These are phyloP conservation scores for Takifugu bimaculatus DNA, from an alignment of 2,113 vertebrate genomes.

Conservation along the genomic window DNA sequence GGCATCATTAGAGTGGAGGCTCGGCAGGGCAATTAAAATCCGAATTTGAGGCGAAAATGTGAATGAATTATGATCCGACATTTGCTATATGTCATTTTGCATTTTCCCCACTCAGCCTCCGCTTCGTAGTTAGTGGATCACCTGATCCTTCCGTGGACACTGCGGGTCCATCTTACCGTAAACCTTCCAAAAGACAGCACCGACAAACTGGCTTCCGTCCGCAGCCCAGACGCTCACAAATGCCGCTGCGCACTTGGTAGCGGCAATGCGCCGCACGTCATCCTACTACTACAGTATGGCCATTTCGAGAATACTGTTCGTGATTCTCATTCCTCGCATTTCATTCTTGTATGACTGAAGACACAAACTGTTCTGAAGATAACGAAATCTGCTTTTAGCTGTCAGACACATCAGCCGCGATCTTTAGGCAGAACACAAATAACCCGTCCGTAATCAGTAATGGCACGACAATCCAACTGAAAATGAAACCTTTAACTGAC, in stretches of 20 bases:
- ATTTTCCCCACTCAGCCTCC: slow-evolving; percentile 71
- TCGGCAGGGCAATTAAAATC: slow-evolving; percentile 56
- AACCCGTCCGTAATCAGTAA: too few species aligned
- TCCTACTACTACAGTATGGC: slow-evolving; percentile 59
- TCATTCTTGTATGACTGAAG: slow-evolving; percentile 42
- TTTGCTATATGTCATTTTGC: slow-evolving; percentile 84
- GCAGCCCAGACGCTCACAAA: slow-evolving; percentile 34
- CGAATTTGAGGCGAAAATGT: slow-evolving; percentile 59
- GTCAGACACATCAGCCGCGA: background rate
- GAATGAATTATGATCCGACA: slow-evolving; percentile 76
- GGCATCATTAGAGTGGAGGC: slow-evolving; percentile 63
- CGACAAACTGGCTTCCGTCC: slow-evolving; percentile 27
- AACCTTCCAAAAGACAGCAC: slow-evolving; percentile 65
- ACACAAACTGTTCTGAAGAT: slow-evolving; percentile 7
- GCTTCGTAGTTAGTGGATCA: slow-evolving; percentile 74
- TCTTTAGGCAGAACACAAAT: background rate
- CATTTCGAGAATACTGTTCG: slow-evolving; percentile 59
- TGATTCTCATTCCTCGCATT: slow-evolving; percentile 63
- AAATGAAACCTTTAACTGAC: too few species aligned
- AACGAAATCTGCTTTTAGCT: slow-evolving; percentile 4
- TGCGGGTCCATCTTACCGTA: slow-evolving; percentile 80
- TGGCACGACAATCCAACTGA: too few species aligned
- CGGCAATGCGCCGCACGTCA: slow-evolving; percentile 56
- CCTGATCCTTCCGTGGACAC: slow-evolving; percentile 78
- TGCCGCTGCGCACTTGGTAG: slow-evolving; percentile 56